Evolutionary conservation across 2,888 invertebrate species (phyloP), one percentile per base, ranked within the genome.

Genomic region (Allygus modestus): DNA sequence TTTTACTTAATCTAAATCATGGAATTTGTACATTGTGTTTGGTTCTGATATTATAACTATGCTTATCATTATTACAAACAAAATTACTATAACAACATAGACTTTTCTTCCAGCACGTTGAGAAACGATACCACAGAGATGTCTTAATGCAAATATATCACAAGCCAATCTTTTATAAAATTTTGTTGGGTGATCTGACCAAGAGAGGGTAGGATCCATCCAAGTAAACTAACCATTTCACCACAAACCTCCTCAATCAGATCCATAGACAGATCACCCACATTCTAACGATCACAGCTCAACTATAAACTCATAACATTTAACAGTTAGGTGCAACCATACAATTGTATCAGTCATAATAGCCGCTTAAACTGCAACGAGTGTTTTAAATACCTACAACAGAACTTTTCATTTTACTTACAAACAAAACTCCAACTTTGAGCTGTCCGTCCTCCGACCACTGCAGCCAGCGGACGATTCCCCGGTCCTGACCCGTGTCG

Each of bases 351-450:
- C n/a, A n/a, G n/a, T n/a, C n/a, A n/a, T n/a, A n/a, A n/a, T n/a
- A n/a, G n/a, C n/a, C n/a, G n/a, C n/a, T n/a, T n/a, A n/a, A n/a
- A n/a, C n/a, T n/a, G n/a, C n/a, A n/a, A n/a, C n/a, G n/a, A n/a
- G n/a, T n/a, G n/a, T n/a, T n/a, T n/a, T n/a, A n/a, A n/a, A n/a
- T n/a, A n/a, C n/a, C n/a, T n/a, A n/a, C n/a, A n/a, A n/a, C n/a
- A n/a, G 11, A 37, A 37, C 11, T 37, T 37, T 37, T 7, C 37
- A 37, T 37, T 37, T 37, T 69, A 87, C 87, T 87, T 87, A 88
- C 88, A 85, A 88, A 87, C 82, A 87, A 87, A 51, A 88, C 87
- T 82, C 87, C 87, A 33, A 87, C 88, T 84, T 85, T 86, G 28
- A 85, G 61, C 23, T 85, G 85, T 28, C 79, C 71, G 26, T 81